Percentiles rank a stretch among this genome's conserved stretches.
Conservation (phyloP, 2,888 invertebrate species). For the Argyresthia albistria region DNA sequence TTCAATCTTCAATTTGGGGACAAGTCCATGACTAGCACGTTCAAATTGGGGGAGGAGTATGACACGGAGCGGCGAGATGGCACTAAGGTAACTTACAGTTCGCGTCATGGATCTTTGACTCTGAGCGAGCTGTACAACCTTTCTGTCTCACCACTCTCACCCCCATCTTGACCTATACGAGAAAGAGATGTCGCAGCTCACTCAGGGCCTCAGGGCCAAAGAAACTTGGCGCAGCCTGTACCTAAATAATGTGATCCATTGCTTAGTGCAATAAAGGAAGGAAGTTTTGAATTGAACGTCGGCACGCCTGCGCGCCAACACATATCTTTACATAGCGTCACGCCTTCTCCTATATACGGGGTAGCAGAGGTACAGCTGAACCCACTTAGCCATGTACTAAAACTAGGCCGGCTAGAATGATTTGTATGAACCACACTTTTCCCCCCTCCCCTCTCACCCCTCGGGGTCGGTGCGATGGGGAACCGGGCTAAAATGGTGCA, state of each 20-base stretch:
- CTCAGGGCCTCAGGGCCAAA: background rate
- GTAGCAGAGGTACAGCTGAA: too few species aligned
- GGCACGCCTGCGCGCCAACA: too few species aligned
- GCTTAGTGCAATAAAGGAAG: background rate
- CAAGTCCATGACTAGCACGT: constrained; percentile 19
- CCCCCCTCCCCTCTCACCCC: too few species aligned
- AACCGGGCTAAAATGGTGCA: too few species aligned
- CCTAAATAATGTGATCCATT: background rate
- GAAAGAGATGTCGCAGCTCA: background rate
- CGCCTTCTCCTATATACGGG: too few species aligned
- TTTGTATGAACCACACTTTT: too few species aligned
- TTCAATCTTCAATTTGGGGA: constrained; percentile 25
- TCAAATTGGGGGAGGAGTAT: constrained; percentile 35
- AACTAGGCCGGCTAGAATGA: too few species aligned
- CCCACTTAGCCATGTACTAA: too few species aligned
- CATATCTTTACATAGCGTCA: too few species aligned
- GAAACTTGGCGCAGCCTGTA: background rate
- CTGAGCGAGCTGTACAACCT: background rate
- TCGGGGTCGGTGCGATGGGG: too few species aligned
- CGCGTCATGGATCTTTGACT: background rate
- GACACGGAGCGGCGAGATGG: constrained; percentile 38
- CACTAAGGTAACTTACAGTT: constrained; percentile 25
- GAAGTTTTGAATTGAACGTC: background rate
- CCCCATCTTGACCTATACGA: too few species aligned
- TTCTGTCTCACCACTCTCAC: background rate